phyloP scores from a whole-genome alignment of 2,797 vertebrate genomes.

The Mallotus villosus region DNA sequence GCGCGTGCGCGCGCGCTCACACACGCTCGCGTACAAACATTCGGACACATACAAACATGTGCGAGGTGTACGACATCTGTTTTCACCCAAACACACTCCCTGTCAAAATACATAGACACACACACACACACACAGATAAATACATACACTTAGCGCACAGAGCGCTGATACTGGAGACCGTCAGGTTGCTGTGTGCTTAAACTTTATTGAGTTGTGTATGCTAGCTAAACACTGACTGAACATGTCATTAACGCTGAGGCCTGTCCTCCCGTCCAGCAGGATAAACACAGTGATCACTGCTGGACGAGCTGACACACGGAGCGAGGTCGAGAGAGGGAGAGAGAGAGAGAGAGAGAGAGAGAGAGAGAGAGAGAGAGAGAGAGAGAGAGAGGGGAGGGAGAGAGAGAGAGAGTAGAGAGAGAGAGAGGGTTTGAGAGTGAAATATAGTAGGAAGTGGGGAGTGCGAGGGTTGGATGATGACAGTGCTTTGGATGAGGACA shows the following conservation, averaged over 20 bases:
- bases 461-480: no score
- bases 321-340: not conserved
- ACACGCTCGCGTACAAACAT: conserved; percentile 4
- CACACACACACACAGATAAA: conserved; percentile 7
- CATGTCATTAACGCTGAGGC: conserved; percentile 47
- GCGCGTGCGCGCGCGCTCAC: conserved; percentile 18
- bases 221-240: conserved; percentile 49
- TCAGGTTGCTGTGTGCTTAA: conserved; percentile 35
- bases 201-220: conserved; percentile 49
- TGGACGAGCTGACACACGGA: no score
- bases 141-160: not conserved
- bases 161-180: conserved; percentile 15
- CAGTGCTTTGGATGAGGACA: no score
- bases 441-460: no score
- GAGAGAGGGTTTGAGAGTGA: no score
- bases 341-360: not conserved
- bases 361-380: no score
- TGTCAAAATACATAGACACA: conserved; percentile 2
- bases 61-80: no score
- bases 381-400: no score
- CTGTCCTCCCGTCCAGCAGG: not conserved
- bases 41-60: no score
- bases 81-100: no score
- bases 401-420: not conserved
- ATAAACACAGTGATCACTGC: not conserved